Percentiles rank a stretch among this genome's conserved stretches.
Evolutionary conservation across 2,113 vertebrate genomes (phyloP).

Genomic region (Tautogolabrus adspersus): DNA sequence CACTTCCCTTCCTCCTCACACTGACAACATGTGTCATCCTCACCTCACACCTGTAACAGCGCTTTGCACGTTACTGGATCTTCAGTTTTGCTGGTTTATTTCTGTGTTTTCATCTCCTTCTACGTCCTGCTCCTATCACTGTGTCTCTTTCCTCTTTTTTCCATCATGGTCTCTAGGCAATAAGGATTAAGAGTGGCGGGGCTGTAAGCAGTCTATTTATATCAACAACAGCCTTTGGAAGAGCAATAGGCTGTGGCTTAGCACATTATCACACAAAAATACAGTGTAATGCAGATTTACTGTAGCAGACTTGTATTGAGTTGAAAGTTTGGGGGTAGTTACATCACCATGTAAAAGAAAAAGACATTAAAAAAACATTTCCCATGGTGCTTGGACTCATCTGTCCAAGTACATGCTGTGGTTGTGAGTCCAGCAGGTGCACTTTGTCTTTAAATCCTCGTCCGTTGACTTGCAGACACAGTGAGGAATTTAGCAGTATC

Average conservation of each 20-base stretch:
- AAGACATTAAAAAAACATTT: too few relatives aligned
- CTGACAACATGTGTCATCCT: constrained; percentile 17
- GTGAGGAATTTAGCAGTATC: constrained; percentile 12
- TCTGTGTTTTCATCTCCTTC: constrained; percentile 25
- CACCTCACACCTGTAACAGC: constrained; percentile 45
- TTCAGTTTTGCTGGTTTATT: constrained; percentile 28
- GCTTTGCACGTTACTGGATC: constrained; percentile 3
- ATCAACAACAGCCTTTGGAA: constrained; percentile 57
- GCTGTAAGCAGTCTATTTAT: constrained; percentile 76
- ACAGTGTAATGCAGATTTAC: constrained; percentile 23
- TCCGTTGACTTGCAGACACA: constrained; percentile 19
- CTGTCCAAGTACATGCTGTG: constrained; percentile 24
- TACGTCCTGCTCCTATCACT: constrained; percentile 1
- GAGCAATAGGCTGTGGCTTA: constrained; percentile 66
- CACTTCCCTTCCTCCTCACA: constrained; percentile 32
- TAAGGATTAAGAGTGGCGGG: constrained; percentile 56
- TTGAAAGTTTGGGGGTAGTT: constrained; percentile 48
- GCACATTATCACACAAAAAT: constrained; percentile 68
- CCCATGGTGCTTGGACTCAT: constrained; percentile 29
- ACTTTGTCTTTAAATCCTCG: constrained; percentile 29
- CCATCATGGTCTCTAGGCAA: constrained; percentile 64
- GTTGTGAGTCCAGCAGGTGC: constrained; percentile 34
- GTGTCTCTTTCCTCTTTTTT: constrained; percentile 47
- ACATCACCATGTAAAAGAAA: constrained; percentile 44
- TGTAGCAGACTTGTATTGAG: constrained; percentile 43